A percentile compares a stretch with the other conserved stretches of the same genome.
phyloP scores from a whole-genome alignment of 2,113 vertebrate species.

The Spea multiplicata region DNA sequence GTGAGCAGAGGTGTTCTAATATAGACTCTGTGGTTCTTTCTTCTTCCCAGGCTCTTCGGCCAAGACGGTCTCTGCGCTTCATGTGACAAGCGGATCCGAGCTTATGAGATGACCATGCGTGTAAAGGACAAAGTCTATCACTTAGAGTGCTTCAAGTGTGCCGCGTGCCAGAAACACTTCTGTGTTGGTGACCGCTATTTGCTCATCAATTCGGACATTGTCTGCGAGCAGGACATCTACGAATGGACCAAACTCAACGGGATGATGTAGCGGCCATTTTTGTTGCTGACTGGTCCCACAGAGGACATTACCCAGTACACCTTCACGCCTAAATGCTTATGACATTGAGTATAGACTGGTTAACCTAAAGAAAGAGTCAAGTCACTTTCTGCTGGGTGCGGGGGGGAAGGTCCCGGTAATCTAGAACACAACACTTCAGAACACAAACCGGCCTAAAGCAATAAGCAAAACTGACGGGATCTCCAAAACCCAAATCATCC shows the following conservation, averaged over 20 bases:
- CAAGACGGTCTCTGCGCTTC: constrained; percentile 95
- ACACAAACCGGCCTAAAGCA: background rate
- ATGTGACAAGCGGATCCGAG: constrained; percentile 95
- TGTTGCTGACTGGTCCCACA: background rate
- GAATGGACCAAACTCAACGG: constrained; percentile 97
- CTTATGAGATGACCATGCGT: constrained; percentile 98
- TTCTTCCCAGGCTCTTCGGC: constrained; percentile 83
- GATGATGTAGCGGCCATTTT: constrained; percentile 68
- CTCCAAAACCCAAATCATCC: background rate
- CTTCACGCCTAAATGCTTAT: too few species aligned
- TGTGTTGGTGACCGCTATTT: constrained; percentile 97
- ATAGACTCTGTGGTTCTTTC: constrained; percentile 15
- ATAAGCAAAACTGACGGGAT: background rate
- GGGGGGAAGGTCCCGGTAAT: background rate
- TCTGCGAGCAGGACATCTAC: constrained; percentile 98
- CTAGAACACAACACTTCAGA: background rate
- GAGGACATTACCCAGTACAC: background rate
- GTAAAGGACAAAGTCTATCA: constrained; percentile 98
- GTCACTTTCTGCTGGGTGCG: background rate
- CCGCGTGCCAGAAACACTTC: constrained; percentile 98
- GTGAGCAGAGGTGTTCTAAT: background rate
- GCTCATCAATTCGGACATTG: constrained; percentile 98
- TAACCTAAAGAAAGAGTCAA: background rate
- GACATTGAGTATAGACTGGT: background rate
- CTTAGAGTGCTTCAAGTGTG: constrained; percentile 98